Evolutionary conservation across 2,888 invertebrate genomes (phyloP).

Genomic region (Drosophila gaucha): DNA sequence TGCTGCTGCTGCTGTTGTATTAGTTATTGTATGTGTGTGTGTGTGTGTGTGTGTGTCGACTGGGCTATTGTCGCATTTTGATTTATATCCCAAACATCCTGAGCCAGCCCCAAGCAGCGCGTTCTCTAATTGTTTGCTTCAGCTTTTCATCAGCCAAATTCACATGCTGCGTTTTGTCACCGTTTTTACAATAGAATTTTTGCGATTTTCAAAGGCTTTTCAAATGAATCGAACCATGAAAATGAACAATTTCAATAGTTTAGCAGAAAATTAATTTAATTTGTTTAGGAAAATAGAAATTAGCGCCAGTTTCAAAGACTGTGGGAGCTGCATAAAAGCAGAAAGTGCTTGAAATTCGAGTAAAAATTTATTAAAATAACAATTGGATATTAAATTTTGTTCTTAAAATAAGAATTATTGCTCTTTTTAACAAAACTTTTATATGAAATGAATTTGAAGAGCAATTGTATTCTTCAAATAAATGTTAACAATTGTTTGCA

Average conservation of each 20-base stretch:
- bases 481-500: constrained; percentile 65
- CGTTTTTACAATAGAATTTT: constrained; percentile 43
- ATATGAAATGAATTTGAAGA: too few species aligned
- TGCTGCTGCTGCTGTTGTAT: too few species aligned
- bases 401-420: too few species aligned
- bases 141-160: constrained; percentile 28
- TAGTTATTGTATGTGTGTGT: constrained; percentile 17
- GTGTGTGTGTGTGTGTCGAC: constrained; percentile 28
- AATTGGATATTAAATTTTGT: too few species aligned
- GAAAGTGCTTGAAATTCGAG: too few species aligned
- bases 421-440: too few species aligned
- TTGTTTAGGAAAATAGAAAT: constrained; percentile 64
- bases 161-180: constrained; percentile 63
- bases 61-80: constrained; percentile 71
- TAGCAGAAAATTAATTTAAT: constrained; percentile 58
- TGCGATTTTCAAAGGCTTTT: constrained; percentile 47
- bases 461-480: neutral
- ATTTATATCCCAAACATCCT: constrained; percentile 75
- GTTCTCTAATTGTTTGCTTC: constrained; percentile 48
- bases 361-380: too few species aligned
- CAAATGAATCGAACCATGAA: constrained; percentile 73
- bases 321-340: too few species aligned
- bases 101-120: constrained; percentile 34
- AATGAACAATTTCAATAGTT: constrained; percentile 25
- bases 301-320: constrained; percentile 38